A percentile compares a stretch with the other conserved stretches of the same genome.
These are phyloP conservation scores for Seriola quinqueradiata DNA, from an alignment of 2,113 vertebrate genomes.

Conservation along the genomic window DNA sequence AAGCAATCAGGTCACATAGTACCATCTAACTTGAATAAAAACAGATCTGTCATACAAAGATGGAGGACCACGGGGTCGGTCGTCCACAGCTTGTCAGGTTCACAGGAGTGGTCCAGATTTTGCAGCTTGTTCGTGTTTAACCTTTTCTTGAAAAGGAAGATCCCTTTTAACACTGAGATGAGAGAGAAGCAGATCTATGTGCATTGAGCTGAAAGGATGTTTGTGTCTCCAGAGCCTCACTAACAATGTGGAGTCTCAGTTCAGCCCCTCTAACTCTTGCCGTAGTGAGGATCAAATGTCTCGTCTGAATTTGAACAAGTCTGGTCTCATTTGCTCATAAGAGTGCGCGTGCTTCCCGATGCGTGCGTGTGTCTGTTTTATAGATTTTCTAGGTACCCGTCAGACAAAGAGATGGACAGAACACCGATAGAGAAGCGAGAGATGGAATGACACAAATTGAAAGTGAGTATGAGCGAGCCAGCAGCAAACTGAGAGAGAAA, in stretches of 20 bases:
- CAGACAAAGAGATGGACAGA: conserved; percentile 16
- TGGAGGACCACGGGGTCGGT: background rate
- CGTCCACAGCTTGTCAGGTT: background rate
- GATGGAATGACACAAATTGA: conserved; percentile 7
- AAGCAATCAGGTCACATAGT: background rate
- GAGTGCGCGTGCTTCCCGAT: background rate
- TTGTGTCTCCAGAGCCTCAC: conserved; percentile 25
- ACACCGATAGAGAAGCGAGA: background rate
- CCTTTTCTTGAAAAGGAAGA: background rate
- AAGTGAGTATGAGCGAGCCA: conserved; percentile 12
- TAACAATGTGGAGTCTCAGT: conserved; percentile 21
- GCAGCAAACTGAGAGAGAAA: background rate
- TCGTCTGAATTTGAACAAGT: conserved; percentile 23
- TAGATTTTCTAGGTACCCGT: background rate
- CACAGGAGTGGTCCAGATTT: background rate
- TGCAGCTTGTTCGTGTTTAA: background rate
- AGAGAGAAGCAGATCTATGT: background rate
- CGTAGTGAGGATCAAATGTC: conserved; percentile 29
- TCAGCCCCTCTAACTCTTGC: conserved; percentile 26
- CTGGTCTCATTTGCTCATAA: background rate
- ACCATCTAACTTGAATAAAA: background rate
- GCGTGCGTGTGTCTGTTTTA: background rate
- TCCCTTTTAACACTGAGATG: background rate
- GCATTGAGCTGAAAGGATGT: conserved; percentile 14
- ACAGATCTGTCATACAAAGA: background rate